Evolutionary conservation across 2,888 invertebrate genomes (phyloP).

Genomic region (Amphipyra berbera): DNA sequence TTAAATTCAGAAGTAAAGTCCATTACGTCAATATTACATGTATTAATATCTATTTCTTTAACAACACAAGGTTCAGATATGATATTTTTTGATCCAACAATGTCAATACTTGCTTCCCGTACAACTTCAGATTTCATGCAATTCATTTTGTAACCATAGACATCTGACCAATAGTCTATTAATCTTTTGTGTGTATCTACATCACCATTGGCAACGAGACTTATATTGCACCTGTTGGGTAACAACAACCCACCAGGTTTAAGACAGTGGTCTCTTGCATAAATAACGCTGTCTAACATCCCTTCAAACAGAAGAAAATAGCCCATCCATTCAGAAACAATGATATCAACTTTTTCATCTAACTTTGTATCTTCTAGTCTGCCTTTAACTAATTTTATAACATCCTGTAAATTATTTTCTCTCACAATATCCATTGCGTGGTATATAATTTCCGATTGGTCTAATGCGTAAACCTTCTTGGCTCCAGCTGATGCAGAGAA

Average conservation of each 20-base stretch:
- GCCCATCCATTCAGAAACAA: constrained; percentile 99
- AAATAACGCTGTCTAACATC: constrained; percentile 98
- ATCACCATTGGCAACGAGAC: constrained; percentile 95
- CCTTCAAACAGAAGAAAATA: constrained; percentile 99
- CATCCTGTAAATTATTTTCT: constrained; percentile 93
- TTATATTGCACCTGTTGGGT: constrained; percentile 96
- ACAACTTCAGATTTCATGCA: constrained; percentile 96
- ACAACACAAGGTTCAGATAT: constrained; percentile 92
- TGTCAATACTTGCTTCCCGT: constrained; percentile 91
- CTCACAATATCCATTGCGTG: constrained; percentile 98
- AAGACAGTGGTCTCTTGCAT: constrained; percentile 95
- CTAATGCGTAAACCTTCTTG: constrained; percentile 96
- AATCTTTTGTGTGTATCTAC: constrained; percentile 92
- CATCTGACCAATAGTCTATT: constrained; percentile 97
- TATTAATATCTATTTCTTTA: constrained; percentile 93
- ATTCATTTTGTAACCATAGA: constrained; percentile 98
- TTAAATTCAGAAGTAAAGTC: constrained; percentile 93
- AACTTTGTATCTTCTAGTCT: constrained; percentile 95
- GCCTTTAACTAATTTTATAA: constrained; percentile 95
- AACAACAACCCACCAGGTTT: constrained; percentile 93
- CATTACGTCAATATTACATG: constrained; percentile 92
- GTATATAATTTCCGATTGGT: constrained; percentile 98
- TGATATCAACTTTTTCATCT: constrained; percentile 96
- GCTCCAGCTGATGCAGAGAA: constrained; percentile 99
- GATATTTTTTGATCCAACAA: constrained; percentile 89